phyloP scores from a whole-genome alignment of 2,888 invertebrate species.

The Miltochrista miniata region DNA sequence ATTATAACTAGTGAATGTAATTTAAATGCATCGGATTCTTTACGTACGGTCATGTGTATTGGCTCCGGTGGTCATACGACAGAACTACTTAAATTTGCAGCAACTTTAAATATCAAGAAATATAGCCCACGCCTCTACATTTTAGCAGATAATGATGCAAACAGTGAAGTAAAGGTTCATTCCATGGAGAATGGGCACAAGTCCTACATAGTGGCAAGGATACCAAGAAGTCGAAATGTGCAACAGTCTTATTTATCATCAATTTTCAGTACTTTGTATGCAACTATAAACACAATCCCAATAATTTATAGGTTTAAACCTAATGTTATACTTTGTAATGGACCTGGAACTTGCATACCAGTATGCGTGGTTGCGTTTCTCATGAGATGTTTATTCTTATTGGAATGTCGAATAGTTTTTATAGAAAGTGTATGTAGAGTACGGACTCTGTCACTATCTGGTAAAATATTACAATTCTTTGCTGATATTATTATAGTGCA shows the following conservation, averaged over 20 bases:
- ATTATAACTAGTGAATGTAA: slow-evolving; percentile 51
- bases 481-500: slow-evolving; percentile 96
- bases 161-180: slow-evolving; percentile 88
- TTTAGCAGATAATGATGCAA: slow-evolving; percentile 89
- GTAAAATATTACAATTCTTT: slow-evolving; percentile 92
- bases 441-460: slow-evolving; percentile 93
- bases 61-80: slow-evolving; percentile 97
- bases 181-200: slow-evolving; percentile 67
- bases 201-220: slow-evolving; percentile 80
- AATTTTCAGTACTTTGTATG: slow-evolving; percentile 89
- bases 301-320: slow-evolving; percentile 88
- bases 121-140: slow-evolving; percentile 91
- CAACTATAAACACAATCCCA: slow-evolving; percentile 87
- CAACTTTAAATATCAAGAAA: slow-evolving; percentile 83
- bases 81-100: slow-evolving; percentile 93
- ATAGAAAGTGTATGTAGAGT: slow-evolving; percentile 98
- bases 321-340: slow-evolving; percentile 94
- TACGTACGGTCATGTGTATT: slow-evolving; percentile 85
- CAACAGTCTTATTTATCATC: slow-evolving; percentile 93
- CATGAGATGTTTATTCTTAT: slow-evolving; percentile 87
- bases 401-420: slow-evolving; percentile 91
- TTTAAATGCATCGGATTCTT: slow-evolving; percentile 40
- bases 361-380: slow-evolving; percentile 91
- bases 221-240: slow-evolving; percentile 94
- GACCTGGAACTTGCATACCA: slow-evolving; percentile 98